These are phyloP conservation scores for Eledona agricola DNA, from an alignment of 2,888 invertebrate species.

Conservation along the genomic window DNA sequence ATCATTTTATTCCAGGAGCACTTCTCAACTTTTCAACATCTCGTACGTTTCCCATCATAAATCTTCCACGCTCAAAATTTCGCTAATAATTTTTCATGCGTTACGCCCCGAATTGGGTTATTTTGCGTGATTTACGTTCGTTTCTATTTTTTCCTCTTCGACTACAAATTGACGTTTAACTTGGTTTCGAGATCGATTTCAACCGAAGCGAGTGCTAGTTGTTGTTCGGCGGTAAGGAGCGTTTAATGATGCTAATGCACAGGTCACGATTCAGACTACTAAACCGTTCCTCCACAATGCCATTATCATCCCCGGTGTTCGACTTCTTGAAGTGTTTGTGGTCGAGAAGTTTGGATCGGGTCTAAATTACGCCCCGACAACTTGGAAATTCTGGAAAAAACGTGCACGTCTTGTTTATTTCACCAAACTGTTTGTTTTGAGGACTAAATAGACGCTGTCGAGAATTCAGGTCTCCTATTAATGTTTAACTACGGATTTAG, in stretches of 20 bases:
- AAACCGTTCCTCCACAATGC: slow-evolving; percentile 28
- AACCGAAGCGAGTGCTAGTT: slow-evolving; percentile 25
- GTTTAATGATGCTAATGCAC: slow-evolving; percentile 33
- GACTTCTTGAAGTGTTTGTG: slow-evolving; percentile 25
- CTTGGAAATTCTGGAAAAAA: no score
- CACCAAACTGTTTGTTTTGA: no score
- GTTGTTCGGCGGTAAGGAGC: slow-evolving; percentile 20
- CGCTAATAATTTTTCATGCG: slow-evolving; percentile 50
- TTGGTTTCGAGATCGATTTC: slow-evolving; percentile 6
- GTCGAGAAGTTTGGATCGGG: slow-evolving; percentile 4
- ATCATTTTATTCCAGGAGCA: slow-evolving; percentile 46
- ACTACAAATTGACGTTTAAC: no score
- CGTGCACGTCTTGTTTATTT: no score
- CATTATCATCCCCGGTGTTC: slow-evolving; percentile 29
- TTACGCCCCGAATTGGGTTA: slow-evolving; percentile 36
- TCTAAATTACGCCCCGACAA: slow-evolving; percentile 12
- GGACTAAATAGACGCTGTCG: no score
- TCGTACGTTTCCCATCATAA: slow-evolving; percentile 43
- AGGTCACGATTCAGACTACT: slow-evolving; percentile 29
- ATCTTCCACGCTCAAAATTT: slow-evolving; percentile 46
- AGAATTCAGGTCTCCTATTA: no score
- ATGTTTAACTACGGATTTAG: no score
- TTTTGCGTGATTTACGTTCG: slow-evolving; percentile 17
- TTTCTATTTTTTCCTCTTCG: slow-evolving; percentile 9
- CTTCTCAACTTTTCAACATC: slow-evolving; percentile 45